Conservation (phyloP, 2,797 vertebrate species). For the Scarus forsteni region DNA sequence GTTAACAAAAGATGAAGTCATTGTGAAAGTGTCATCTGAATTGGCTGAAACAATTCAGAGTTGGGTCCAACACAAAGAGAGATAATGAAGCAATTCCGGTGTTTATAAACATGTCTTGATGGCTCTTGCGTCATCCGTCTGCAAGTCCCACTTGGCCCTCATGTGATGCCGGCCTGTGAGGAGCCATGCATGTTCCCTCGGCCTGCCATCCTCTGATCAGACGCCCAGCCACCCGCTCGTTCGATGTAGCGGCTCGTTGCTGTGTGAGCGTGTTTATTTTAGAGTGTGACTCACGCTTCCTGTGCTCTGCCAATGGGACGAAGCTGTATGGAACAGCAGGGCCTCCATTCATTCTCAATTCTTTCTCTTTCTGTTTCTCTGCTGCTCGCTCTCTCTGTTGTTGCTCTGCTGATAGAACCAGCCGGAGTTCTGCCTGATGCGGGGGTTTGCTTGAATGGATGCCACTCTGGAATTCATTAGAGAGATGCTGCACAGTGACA, state of each 20-base stretch:
- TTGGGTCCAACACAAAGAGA: background rate
- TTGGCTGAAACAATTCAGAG: background rate
- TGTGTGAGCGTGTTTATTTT: constrained; percentile 80
- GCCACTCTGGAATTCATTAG: constrained; percentile 69
- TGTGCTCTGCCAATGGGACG: constrained; percentile 76
- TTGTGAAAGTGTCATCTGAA: background rate
- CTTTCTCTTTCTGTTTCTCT: constrained; percentile 65
- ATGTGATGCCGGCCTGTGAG: constrained; percentile 61
- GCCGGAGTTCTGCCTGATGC: constrained; percentile 68
- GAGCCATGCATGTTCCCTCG: constrained; percentile 53
- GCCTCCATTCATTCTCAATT: constrained; percentile 80
- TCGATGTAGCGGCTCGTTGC: constrained; percentile 62
- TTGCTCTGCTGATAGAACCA: constrained; percentile 66
- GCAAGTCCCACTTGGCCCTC: constrained; percentile 57
- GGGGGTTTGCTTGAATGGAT: constrained; percentile 74
- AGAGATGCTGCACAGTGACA: constrained; percentile 60
- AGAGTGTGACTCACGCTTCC: constrained; percentile 83
- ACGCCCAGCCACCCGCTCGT: constrained; percentile 59
- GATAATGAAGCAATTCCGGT: constrained; percentile 13
- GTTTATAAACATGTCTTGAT: constrained; percentile 20
- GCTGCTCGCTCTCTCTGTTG: constrained; percentile 30
- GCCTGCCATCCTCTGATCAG: constrained; percentile 62
- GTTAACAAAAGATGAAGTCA: background rate
- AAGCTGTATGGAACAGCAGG: constrained; percentile 80
- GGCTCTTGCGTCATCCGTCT: constrained; percentile 42